Percentiles rank a stretch among this genome's conserved stretches.
phyloP scores from a whole-genome alignment of 2,888 invertebrate genomes.

The Scaptomyza reducta region DNA sequence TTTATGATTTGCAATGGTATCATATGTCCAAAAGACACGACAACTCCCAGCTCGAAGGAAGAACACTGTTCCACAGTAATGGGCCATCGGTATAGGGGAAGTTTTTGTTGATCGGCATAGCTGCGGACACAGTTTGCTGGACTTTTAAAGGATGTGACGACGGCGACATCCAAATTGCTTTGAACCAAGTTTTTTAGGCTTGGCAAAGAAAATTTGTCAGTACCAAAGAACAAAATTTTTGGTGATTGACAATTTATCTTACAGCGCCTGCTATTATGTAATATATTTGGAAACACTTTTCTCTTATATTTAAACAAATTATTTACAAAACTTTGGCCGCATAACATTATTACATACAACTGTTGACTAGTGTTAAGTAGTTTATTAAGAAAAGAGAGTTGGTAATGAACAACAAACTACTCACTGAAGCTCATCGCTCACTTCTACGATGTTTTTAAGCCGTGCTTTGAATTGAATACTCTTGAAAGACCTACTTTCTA shows the following conservation, averaged over 20 bases:
- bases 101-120: conserved; percentile 87
- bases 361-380: conserved; percentile 28
- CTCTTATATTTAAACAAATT: conserved; percentile 80
- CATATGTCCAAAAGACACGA: conserved; percentile 97
- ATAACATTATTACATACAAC: conserved; percentile 44
- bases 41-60: conserved; percentile 92
- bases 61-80: conserved; percentile 81
- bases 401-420: no score
- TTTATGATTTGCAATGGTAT: conserved; percentile 91
- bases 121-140: conserved; percentile 88
- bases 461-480: no score
- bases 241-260: conserved; percentile 33
- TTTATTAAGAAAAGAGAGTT: neutral
- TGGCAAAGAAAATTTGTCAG: conserved; percentile 91
- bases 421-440: no score
- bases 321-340: conserved; percentile 39
- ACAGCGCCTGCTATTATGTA: conserved; percentile 6
- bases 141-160: conserved; percentile 89
- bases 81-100: conserved; percentile 89
- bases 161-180: conserved; percentile 86
- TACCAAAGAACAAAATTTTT: conserved; percentile 93
- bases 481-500: no score
- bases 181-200: conserved; percentile 86
- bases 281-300: conserved; percentile 55
- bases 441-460: no score